phyloP scores from a whole-genome alignment of 2,113 vertebrate species.

The Aepyceros melampus region DNA sequence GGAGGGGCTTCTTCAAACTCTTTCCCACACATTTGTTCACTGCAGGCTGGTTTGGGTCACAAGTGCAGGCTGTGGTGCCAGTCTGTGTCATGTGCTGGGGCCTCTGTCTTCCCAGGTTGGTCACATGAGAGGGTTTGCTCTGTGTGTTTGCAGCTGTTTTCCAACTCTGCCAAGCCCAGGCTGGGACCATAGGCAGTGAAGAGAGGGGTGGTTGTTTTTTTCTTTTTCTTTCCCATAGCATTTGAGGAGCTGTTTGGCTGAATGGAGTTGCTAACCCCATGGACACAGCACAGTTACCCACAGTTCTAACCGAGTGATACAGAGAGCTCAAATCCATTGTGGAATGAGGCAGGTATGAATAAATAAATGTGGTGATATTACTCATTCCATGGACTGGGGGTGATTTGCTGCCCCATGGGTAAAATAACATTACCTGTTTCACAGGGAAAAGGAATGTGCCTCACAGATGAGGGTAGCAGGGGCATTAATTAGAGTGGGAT shows the following conservation, averaged over 20 bases:
- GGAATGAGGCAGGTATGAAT: neutral
- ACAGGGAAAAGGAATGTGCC: neutral
- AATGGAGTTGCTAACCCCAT: neutral
- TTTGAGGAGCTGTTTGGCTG: neutral
- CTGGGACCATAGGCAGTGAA: neutral
- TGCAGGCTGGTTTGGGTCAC: conserved; percentile 24
- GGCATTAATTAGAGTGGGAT: neutral
- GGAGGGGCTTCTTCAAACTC: neutral
- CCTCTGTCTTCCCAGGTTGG: conserved; percentile 49
- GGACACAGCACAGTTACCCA: neutral
- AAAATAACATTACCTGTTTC: neutral
- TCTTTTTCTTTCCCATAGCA: neutral
- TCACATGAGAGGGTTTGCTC: conserved; percentile 62
- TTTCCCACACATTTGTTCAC: neutral
- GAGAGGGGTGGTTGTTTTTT: neutral
- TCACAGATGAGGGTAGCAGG: neutral
- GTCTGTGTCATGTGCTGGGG: conserved; percentile 46
- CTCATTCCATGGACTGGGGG: neutral
- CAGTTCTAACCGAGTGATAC: neutral
- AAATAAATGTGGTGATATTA: neutral
- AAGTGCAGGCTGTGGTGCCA: conserved; percentile 22
- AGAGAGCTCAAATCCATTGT: neutral
- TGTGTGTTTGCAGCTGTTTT: conserved; percentile 64
- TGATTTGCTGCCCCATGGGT: neutral
- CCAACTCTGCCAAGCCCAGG: conserved; percentile 39